Base-by-base conservation (phyloP, 2,113 vertebrate genomes). In the Triplophysa tibetana region DNA sequence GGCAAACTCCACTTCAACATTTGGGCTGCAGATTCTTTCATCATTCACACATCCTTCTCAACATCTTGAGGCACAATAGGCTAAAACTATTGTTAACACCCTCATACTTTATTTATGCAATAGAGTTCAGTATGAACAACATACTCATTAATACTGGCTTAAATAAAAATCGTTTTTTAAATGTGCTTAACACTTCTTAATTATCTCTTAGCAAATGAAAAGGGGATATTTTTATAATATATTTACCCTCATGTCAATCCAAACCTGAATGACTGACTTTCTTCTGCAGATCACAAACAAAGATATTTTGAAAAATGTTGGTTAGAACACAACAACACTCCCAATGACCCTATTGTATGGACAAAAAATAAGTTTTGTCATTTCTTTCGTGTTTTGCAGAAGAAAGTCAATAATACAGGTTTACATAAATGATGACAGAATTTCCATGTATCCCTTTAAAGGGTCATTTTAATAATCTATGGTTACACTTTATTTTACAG, bases 31-130 rank as follows among this genome's bases (percentile, higher is more conserved):
- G 38, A 63, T 62, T 75, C 13, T 75, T 75, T 75, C 43, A 75
- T 63, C 60, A 45, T 29, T 38, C 41, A 45, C 58, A 26, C 38
- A 62, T 75, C 72, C 8, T 24, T 26, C 13, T 48, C 23, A 48
- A 75, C 41, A 75, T 75, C 73, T 50, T 50, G 9, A 63, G 60
- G 73, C 60, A 75, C 24, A 75, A 75, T 63, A 48, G 52, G 7
- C 43, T 45, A 75, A 61, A 61, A 26, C 23, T 75, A 75, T 63
- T 75, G 60, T 63, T 75, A 63, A 63, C 41, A 4, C 11, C 41
- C 60, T 63, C 41, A 48, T 50, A 29, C 48, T 63, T 38, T 75
- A 63, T 75, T 7, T 29, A 75, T 63, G 58, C 23, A 6, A 26
- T 43, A 73, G 38, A 75, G 26, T 63, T 62, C 72, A 45, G 72